Evolutionary conservation across 2,888 invertebrate species (phyloP).

Genomic region (Osedax fenrisi): DNA sequence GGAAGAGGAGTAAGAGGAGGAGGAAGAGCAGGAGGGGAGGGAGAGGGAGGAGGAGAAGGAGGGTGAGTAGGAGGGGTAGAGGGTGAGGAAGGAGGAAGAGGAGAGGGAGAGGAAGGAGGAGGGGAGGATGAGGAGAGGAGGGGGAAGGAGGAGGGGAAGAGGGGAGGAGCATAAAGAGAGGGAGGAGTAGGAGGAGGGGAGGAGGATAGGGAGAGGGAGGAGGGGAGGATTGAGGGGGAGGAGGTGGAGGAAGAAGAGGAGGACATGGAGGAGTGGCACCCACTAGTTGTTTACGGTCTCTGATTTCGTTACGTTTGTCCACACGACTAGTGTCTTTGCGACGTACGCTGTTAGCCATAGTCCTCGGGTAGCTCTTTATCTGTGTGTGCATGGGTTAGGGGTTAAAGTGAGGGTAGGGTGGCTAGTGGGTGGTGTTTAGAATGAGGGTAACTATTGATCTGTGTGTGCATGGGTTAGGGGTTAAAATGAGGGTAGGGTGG

Average conservation of each 20-base stretch:
- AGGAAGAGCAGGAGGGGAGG: too few species aligned
- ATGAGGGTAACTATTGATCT: conserved; percentile 69
- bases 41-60: too few species aligned
- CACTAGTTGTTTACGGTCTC: conserved; percentile 40
- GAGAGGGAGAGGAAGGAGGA: too few species aligned
- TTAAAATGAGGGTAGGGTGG: neutral
- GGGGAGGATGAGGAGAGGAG: too few species aligned
- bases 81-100: too few species aligned
- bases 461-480: conserved; percentile 6
- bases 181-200: too few species aligned
- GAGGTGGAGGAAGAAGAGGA: neutral
- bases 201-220: too few species aligned
- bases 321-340: conserved; percentile 68
- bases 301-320: conserved; percentile 62
- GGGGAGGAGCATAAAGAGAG: neutral
- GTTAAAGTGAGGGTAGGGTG: neutral
- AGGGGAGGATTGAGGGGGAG: too few species aligned
- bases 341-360: conserved; percentile 69
- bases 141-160: neutral
- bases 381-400: conserved; percentile 41
- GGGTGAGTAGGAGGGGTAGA: too few species aligned
- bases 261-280: neutral
- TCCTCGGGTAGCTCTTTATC: conserved; percentile 81
- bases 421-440: neutral
- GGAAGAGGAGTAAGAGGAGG: too few species aligned